phyloP scores from a whole-genome alignment of 1,140 invertebrate species.

The Drosophila nannoptera region DNA sequence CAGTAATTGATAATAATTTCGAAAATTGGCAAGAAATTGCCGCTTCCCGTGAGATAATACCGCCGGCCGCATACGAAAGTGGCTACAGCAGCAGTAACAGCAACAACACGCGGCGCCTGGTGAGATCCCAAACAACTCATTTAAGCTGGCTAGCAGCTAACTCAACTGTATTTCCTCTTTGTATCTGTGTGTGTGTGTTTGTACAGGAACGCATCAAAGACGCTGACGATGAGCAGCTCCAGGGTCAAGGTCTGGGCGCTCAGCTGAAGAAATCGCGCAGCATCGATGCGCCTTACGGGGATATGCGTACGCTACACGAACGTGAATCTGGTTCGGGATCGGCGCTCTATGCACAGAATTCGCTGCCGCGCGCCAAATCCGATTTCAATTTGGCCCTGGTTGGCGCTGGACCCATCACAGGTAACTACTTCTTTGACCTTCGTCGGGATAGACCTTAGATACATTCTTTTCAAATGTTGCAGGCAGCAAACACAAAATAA shows the following conservation, averaged over 20 bases:
- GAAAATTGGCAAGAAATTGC: constrained; percentile 94
- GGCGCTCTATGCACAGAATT: constrained; percentile 79
- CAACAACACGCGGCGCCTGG: constrained; percentile 66
- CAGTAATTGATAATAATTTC: constrained; percentile 88
- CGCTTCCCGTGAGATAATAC: constrained; percentile 88
- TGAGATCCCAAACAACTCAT: constrained; percentile 42
- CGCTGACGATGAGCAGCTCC: constrained; percentile 79
- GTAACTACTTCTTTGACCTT: constrained; percentile 5
- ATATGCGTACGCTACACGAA: constrained; percentile 85
- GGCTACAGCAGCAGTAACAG: constrained; percentile 53
- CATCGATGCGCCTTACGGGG: constrained; percentile 92
- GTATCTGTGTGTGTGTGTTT: background rate
- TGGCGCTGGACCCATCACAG: constrained; percentile 53
- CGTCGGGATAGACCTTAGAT: background rate
- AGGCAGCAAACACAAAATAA: constrained; percentile 71
- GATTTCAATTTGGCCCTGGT: constrained; percentile 90
- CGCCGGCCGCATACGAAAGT: constrained; percentile 69
- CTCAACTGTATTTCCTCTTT: too few species aligned
- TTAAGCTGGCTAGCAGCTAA: constrained; percentile 9
- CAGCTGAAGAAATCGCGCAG: constrained; percentile 91
- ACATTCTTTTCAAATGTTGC: background rate
- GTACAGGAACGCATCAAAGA: constrained; percentile 78
- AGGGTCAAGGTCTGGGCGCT: constrained; percentile 79
- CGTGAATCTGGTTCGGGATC: constrained; percentile 60
- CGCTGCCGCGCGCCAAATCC: constrained; percentile 89